Conservation (phyloP, 2,113 vertebrate genomes). For the Bombycilla garrulus region DNA sequence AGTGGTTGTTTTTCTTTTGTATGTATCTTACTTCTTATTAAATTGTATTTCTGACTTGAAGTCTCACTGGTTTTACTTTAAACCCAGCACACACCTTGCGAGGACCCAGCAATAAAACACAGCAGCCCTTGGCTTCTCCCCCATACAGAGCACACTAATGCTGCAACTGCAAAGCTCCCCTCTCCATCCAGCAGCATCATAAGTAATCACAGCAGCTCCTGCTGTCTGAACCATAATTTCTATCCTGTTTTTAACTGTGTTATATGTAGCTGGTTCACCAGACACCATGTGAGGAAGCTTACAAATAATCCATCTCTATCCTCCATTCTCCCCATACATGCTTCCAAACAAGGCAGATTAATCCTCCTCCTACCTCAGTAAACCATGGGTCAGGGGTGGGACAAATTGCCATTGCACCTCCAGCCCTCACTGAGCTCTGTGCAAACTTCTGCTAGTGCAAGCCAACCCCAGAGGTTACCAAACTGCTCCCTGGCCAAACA, state of each 20-base stretch:
- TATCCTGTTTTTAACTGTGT: neutral
- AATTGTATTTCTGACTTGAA: too few species aligned
- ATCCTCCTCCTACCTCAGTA: neutral
- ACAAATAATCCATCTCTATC: neutral
- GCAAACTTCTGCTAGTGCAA: neutral
- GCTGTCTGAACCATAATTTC: neutral
- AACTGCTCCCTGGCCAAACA: neutral
- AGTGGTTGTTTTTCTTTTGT: too few species aligned
- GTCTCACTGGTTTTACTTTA: too few species aligned
- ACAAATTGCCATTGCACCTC: accelerated
- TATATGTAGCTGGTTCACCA: neutral
- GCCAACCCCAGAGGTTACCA: neutral
- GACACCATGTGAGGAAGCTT: neutral
- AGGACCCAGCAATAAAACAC: neutral
- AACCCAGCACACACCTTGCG: too few species aligned
- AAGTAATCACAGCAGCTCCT: neutral
- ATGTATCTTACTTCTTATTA: too few species aligned
- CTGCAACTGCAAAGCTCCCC: neutral
- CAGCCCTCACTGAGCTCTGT: neutral
- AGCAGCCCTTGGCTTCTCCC: accelerated
- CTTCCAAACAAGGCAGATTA: neutral
- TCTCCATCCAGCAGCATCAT: neutral
- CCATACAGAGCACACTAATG: accelerated
- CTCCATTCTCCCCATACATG: neutral
- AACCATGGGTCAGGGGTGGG: neutral